Percentiles rank a stretch among this genome's conserved stretches.
phyloP scores from a whole-genome alignment of 2,113 vertebrate species.

The Phrynocephalus versicolor region DNA sequence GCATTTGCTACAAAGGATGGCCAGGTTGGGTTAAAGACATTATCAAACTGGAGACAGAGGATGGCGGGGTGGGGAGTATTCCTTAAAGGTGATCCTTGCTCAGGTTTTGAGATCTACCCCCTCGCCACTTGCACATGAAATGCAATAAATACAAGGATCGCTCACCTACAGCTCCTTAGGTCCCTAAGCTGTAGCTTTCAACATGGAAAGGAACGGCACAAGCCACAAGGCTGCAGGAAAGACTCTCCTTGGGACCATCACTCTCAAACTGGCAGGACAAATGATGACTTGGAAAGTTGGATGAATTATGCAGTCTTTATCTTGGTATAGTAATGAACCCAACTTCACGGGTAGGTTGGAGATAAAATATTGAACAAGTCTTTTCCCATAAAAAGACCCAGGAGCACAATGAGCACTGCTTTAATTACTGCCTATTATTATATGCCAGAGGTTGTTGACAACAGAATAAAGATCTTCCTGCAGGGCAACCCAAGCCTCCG shows the following conservation, averaged over 20 bases:
- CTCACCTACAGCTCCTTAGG: slow-evolving; percentile 53
- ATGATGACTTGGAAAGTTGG: slow-evolving; percentile 59
- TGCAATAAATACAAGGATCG: slow-evolving; percentile 62
- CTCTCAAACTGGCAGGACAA: slow-evolving; percentile 61
- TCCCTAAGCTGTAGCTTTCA: slow-evolving; percentile 65
- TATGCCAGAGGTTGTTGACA: slow-evolving; percentile 53
- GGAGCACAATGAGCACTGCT: slow-evolving; percentile 37
- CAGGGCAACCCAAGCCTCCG: neutral
- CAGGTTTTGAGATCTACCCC: slow-evolving; percentile 31
- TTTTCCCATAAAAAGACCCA: slow-evolving; percentile 49
- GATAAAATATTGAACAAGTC: slow-evolving; percentile 66
- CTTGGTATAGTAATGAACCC: slow-evolving; percentile 63
- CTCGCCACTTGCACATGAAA: slow-evolving; percentile 51
- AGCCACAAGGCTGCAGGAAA: slow-evolving; percentile 67
- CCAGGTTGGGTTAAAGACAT: slow-evolving; percentile 28
- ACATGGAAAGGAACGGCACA: slow-evolving; percentile 61
- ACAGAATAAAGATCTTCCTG: neutral
- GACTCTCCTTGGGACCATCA: slow-evolving; percentile 50
- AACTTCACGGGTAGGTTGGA: slow-evolving; percentile 58
- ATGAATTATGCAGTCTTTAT: slow-evolving; percentile 70
- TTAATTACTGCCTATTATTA: slow-evolving; percentile 58
- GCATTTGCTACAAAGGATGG: slow-evolving; percentile 19
- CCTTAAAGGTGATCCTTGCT: slow-evolving; percentile 65
- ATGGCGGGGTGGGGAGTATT: slow-evolving; percentile 27
- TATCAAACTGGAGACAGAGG: neutral